A percentile compares a stretch with the other conserved stretches of the same genome.
Evolutionary conservation across 2,888 invertebrate genomes (phyloP).

Genomic region (Amorpha juglandis): DNA sequence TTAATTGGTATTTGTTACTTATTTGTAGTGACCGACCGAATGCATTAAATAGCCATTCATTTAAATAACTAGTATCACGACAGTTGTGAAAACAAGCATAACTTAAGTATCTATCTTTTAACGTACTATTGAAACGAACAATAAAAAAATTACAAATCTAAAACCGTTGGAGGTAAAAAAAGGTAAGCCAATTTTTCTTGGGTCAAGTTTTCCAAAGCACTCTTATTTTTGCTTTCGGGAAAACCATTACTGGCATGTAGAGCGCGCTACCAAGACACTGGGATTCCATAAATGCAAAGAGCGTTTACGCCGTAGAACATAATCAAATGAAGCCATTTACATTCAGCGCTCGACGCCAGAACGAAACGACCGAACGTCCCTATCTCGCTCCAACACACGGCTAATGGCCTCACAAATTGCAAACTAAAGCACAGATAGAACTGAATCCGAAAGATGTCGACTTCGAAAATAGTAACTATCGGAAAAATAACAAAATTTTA

Average conservation of each 20-base stretch:
- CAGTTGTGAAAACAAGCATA: not conserved
- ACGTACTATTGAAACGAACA: too few species aligned
- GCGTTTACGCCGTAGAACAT: slow-evolving; percentile 71
- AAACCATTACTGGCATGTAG: slow-evolving; percentile 40
- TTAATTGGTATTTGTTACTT: slow-evolving; percentile 11
- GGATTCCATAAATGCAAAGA: slow-evolving; percentile 77
- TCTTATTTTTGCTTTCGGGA: not conserved
- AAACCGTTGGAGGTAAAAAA: not conserved
- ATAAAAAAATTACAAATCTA: not conserved
- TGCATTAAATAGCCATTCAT: too few species aligned
- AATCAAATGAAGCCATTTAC: slow-evolving; percentile 82
- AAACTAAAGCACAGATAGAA: slow-evolving; percentile 61
- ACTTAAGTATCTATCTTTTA: not conserved
- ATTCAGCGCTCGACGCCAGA: slow-evolving; percentile 71
- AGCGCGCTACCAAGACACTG: slow-evolving; percentile 55
- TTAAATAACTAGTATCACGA: too few species aligned
- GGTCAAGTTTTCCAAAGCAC: not conserved
- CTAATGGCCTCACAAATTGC: slow-evolving; percentile 78
- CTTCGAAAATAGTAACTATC: slow-evolving; percentile 57
- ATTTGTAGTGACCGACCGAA: too few species aligned
- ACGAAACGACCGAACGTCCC: slow-evolving; percentile 51
- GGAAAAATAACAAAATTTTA: slow-evolving; percentile 77
- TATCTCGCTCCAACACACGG: slow-evolving; percentile 67
- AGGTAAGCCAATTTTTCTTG: not conserved
- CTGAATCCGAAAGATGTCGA: slow-evolving; percentile 64